Conservation (phyloP, 1,140 invertebrate species). For the Orchestia grillus region DNA sequence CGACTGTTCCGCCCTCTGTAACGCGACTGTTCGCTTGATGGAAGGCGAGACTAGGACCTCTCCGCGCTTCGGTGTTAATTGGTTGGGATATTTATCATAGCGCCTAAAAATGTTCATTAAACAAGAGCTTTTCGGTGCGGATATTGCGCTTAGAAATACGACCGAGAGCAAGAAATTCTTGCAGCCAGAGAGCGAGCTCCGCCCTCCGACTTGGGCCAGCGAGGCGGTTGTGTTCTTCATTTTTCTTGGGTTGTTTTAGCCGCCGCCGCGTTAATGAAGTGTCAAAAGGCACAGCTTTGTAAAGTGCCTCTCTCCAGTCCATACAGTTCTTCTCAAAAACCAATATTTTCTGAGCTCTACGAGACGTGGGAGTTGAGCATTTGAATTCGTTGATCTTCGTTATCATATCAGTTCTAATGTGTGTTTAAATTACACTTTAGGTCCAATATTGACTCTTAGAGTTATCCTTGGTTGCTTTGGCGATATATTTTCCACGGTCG, state of each 20-base stretch:
- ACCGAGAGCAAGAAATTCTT: conserved; percentile 15
- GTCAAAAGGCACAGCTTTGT: conserved; percentile 41
- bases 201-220: background rate
- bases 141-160: conserved; percentile 43
- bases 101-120: conserved; percentile 51
- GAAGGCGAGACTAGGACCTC: background rate
- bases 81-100: conserved; percentile 52
- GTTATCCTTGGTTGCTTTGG: background rate
- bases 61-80: conserved; percentile 32
- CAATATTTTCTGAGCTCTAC: background rate
- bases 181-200: conserved; percentile 15
- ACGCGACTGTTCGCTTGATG: conserved; percentile 12
- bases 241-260: conserved; percentile 26
- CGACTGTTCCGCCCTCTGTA: conserved; percentile 11
- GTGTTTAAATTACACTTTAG: background rate
- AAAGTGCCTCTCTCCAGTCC: background rate
- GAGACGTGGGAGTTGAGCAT: background rate
- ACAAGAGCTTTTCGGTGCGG: conserved; percentile 23
- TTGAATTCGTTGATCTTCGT: background rate
- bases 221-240: conserved; percentile 18
- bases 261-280: conserved; percentile 7
- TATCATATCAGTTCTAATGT: background rate
- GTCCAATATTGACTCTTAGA: background rate
- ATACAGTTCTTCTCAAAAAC: background rate
- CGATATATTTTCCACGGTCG: background rate